These are phyloP conservation scores for Philopedon plagiatum DNA, from an alignment of 2,888 invertebrate species.

Conservation along the genomic window DNA sequence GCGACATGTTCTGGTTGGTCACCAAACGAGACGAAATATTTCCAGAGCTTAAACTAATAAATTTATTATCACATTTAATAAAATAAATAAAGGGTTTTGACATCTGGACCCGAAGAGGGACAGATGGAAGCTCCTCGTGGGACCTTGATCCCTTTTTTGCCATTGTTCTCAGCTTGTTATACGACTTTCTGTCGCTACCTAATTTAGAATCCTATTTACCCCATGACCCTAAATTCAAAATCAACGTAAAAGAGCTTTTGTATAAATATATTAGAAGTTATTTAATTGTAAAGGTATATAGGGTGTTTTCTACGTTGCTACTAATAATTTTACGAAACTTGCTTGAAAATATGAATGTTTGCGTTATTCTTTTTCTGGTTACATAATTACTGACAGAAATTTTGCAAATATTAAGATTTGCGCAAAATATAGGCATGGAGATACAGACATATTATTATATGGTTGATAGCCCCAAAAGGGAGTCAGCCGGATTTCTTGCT, in stretches of 20 bases:
- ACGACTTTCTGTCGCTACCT: slow-evolving; percentile 11
- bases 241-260: neutral
- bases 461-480: too few species aligned
- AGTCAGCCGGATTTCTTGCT: too few species aligned
- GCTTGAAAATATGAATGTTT: too few species aligned
- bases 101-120: neutral
- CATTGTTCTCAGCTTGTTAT: slow-evolving; percentile 9
- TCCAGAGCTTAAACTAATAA: neutral
- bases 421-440: too few species aligned
- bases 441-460: too few species aligned
- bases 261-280: slow-evolving; percentile 7
- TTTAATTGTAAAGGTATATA: neutral
- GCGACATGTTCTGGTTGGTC: too few species aligned
- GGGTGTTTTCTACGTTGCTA: too few species aligned
- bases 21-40: too few species aligned
- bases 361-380: too few species aligned
- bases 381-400: too few species aligned
- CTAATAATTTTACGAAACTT: too few species aligned
- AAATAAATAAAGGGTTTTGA: neutral
- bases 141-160: slow-evolving; percentile 6
- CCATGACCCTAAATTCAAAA: slow-evolving; percentile 10
- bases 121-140: neutral
- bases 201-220: slow-evolving; percentile 14
- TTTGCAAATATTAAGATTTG: too few species aligned
- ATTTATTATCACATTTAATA: slow-evolving; percentile 6